Evolutionary conservation across 2,113 vertebrate genomes (phyloP).

Genomic region (Archilochus colubris): DNA sequence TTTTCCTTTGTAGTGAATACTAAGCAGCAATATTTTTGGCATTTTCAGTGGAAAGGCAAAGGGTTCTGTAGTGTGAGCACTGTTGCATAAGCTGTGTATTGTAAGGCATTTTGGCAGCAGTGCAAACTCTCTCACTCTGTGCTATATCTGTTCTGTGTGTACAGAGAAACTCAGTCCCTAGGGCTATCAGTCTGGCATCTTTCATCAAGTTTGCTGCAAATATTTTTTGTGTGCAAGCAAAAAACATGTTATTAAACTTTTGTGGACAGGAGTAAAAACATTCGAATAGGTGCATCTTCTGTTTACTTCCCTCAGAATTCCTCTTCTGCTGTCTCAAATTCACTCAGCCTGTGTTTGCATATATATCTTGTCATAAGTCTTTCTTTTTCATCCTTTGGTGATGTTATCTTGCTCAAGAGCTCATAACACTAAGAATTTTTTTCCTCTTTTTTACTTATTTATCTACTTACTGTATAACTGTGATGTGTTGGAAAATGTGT

Average conservation of each 20-base stretch:
- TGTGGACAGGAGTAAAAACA: not conserved
- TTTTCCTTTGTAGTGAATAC: not conserved
- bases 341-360: not conserved
- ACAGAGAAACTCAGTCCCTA: conserved; percentile 26
- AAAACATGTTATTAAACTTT: not conserved
- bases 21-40: not conserved
- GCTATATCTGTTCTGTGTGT: conserved; percentile 44
- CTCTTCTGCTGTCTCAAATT: not conserved
- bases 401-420: not conserved
- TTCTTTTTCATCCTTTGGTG: not conserved
- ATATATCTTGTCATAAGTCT: not conserved
- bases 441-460: not conserved
- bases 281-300: not conserved
- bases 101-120: conserved; percentile 45
- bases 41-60: not conserved
- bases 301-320: not conserved
- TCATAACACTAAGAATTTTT: not conserved
- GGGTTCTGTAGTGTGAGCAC: not conserved
- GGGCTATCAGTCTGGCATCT: conserved; percentile 50
- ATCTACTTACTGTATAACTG: not conserved
- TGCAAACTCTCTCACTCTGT: conserved; percentile 33
- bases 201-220: conserved; percentile 45
- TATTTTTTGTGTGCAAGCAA: not conserved
- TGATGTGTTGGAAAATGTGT: not conserved
- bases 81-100: conserved; percentile 47